These are phyloP conservation scores for Drosophila persimilis DNA, from an alignment of 1,140 invertebrate species.

Conservation along the genomic window DNA sequence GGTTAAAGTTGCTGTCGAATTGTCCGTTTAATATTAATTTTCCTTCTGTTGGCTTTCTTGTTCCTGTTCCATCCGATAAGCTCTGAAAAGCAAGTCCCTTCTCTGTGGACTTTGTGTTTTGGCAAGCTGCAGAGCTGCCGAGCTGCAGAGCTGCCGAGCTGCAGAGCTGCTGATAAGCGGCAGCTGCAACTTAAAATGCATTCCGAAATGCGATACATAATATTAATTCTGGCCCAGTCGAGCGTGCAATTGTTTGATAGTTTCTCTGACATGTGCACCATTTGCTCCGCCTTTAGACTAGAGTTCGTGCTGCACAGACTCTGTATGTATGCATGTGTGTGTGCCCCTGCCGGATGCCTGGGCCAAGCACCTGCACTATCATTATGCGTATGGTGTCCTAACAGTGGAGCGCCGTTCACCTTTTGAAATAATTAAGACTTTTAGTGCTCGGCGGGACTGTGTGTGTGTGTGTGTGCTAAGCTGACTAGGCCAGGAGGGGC, in stretches of 20 bases:
- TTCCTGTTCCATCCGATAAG: slow-evolving; percentile 34
- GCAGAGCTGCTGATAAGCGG: slow-evolving; percentile 57
- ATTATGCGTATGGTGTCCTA: slow-evolving; percentile 12
- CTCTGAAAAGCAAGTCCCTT: slow-evolving; percentile 13
- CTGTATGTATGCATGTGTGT: too few species aligned
- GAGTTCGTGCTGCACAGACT: neutral
- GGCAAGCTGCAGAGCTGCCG: slow-evolving; percentile 43
- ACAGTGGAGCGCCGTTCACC: slow-evolving; percentile 29
- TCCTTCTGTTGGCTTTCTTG: slow-evolving; percentile 23
- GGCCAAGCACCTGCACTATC: slow-evolving; percentile 16
- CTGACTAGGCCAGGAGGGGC: too few species aligned
- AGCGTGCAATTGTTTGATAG: slow-evolving; percentile 67
- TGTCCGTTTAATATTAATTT: slow-evolving; percentile 59
- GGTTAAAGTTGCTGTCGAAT: slow-evolving; percentile 43
- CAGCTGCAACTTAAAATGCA: slow-evolving; percentile 50
- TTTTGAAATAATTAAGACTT: slow-evolving; percentile 72
- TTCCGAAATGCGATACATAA: slow-evolving; percentile 50
- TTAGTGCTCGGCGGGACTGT: slow-evolving; percentile 22
- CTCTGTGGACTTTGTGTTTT: slow-evolving; percentile 42
- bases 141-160: slow-evolving; percentile 52
- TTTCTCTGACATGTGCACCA: slow-evolving; percentile 34
- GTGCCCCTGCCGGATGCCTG: too few species aligned
- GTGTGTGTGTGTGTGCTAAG: neutral
- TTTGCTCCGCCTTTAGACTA: slow-evolving; percentile 21
- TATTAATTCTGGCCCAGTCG: slow-evolving; percentile 56